Conservation (phyloP, 2,797 vertebrate species). For the Coluber constrictor region DNA sequence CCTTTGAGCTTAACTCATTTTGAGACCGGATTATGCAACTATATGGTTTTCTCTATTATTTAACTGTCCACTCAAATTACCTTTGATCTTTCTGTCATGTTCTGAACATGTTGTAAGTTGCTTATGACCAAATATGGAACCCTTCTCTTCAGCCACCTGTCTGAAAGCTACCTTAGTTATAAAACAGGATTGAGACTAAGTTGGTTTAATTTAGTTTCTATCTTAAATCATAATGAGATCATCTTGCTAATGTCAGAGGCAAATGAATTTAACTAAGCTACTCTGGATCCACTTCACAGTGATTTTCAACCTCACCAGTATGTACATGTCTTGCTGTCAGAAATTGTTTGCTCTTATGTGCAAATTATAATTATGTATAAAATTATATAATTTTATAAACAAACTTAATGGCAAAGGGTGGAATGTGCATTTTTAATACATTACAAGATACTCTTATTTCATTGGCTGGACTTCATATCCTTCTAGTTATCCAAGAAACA, state of each 20-base stretch:
- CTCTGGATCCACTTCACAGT: neutral
- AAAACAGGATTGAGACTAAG: neutral
- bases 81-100: neutral
- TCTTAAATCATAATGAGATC: neutral
- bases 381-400: neutral
- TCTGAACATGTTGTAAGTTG: neutral
- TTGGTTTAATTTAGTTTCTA: neutral
- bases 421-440: neutral
- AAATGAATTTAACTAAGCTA: neutral
- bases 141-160: neutral
- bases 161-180: neutral
- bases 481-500: neutral
- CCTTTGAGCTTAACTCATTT: neutral
- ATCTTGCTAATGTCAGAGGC: neutral
- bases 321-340: neutral
- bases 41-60: neutral
- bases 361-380: no score
- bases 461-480: neutral
- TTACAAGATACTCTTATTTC: neutral
- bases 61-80: neutral
- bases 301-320: neutral
- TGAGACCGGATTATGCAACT: neutral
- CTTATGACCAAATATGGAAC: neutral
- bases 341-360: neutral
- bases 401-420: neutral